Evolutionary conservation across 2,888 invertebrate genomes (phyloP).

Genomic region (Drosophila peninsularis): DNA sequence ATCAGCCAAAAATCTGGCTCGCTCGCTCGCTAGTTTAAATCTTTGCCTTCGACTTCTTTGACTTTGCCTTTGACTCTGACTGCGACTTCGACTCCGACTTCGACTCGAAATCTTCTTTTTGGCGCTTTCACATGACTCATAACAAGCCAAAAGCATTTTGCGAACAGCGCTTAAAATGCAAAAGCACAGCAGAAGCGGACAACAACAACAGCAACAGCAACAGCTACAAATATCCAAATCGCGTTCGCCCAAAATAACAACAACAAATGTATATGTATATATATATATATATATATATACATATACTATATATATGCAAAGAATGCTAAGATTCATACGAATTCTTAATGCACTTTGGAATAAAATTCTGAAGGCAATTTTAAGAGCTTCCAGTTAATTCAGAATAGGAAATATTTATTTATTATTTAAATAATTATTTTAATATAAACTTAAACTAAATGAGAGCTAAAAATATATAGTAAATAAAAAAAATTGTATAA

Average conservation of each 20-base stretch:
- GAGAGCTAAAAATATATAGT: neutral
- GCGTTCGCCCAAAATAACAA: conserved; percentile 39
- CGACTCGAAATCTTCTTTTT: conserved; percentile 42
- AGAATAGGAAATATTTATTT: neutral
- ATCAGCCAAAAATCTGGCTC: conserved; percentile 73
- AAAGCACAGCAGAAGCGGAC: conserved; percentile 56
- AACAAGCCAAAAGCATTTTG: conserved; percentile 74
- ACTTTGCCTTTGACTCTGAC: conserved; percentile 29
- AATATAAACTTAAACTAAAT: too few relatives aligned
- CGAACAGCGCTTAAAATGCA: conserved; percentile 65
- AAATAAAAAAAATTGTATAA: too few relatives aligned
- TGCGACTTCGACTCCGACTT: conserved; percentile 27
- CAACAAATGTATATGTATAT: neutral
- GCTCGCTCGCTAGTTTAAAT: conserved; percentile 35
- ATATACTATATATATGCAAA: neutral
- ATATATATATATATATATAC: neutral
- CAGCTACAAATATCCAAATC: conserved; percentile 62
- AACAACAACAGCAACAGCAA: conserved; percentile 23
- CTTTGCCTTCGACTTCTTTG: conserved; percentile 41
- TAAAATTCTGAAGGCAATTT: too few relatives aligned
- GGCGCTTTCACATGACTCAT: conserved; percentile 80
- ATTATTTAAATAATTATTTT: too few relatives aligned
- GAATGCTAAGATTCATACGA: conserved; percentile 21
- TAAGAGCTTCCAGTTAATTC: neutral
- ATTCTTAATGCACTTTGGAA: conserved; percentile 23